phyloP scores from a whole-genome alignment of 37 sponge, comb jelly and placozoan species.

The Amphimedon queenslandica region DNA sequence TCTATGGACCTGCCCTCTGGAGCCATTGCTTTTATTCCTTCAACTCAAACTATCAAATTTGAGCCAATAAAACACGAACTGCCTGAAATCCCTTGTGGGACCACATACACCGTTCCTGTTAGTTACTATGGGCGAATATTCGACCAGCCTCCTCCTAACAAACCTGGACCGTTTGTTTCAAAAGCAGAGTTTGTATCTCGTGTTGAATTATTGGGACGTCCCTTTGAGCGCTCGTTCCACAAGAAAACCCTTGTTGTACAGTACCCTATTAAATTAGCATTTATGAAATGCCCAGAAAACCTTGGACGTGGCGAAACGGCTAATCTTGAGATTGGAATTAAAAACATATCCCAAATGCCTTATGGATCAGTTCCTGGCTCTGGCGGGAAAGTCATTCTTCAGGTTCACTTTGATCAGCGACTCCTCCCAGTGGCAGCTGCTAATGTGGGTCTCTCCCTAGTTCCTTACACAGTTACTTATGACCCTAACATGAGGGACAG shows the following conservation, averaged over 20 bases:
- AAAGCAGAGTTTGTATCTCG: conserved; percentile 46
- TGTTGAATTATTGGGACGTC: conserved; percentile 57
- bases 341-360: conserved; percentile 57
- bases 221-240: conserved; percentile 48
- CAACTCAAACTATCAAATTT: conserved; percentile 66
- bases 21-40: conserved; percentile 48
- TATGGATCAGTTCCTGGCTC: conserved; percentile 47
- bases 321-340: conserved; percentile 43
- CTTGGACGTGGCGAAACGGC: conserved; percentile 53
- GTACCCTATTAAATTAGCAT: conserved; percentile 67
- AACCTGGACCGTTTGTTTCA: conserved; percentile 51
- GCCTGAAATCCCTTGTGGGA: conserved; percentile 40
- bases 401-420: conserved; percentile 58
- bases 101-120: conserved; percentile 34
- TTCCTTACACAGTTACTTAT: conserved; percentile 45
- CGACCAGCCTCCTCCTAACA: conserved; percentile 68
- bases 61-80: conserved; percentile 44
- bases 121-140: conserved; percentile 67
- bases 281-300: conserved; percentile 32
- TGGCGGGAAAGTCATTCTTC: conserved; percentile 49
- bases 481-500: conserved; percentile 60
- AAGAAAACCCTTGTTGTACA: conserved; percentile 37
- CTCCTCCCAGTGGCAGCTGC: conserved; percentile 46
- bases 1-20: conserved; percentile 68
- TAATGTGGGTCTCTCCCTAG: neutral